phyloP scores from a whole-genome alignment of 2,113 vertebrate genomes.

The Poecilia latipinna region DNA sequence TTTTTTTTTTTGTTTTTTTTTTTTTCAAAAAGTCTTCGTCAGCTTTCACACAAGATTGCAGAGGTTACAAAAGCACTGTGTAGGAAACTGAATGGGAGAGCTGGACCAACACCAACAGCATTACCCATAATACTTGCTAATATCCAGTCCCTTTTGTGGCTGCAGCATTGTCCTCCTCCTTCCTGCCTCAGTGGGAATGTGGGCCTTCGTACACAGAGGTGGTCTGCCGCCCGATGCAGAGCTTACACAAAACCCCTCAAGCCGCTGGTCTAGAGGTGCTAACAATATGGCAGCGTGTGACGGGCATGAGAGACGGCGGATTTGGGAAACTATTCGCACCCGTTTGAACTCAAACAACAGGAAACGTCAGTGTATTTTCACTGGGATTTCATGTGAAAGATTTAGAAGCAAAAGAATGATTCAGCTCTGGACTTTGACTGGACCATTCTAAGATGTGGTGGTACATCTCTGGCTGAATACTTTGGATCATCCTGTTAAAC shows the following conservation, averaged over 20 bases:
- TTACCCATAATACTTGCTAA: slow-evolving; percentile 43
- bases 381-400: no score
- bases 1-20: background rate
- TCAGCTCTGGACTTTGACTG: no score
- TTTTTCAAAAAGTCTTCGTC: slow-evolving; percentile 62
- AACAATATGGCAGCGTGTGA: background rate
- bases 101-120: slow-evolving; percentile 49
- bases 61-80: slow-evolving; percentile 66
- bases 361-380: no score
- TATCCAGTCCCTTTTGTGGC: slow-evolving; percentile 66
- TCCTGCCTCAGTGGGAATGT: slow-evolving; percentile 53
- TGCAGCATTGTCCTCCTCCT: slow-evolving; percentile 44
- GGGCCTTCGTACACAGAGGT: slow-evolving; percentile 43
- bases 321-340: background rate
- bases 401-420: no score
- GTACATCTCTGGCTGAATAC: no score
- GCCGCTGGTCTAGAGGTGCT: background rate
- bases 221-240: slow-evolving; percentile 20
- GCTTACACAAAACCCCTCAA: slow-evolving; percentile 1
- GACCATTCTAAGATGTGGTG: no score
- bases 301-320: background rate
- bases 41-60: slow-evolving; percentile 61
- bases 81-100: slow-evolving; percentile 50
- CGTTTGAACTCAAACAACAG: no score
- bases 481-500: no score